Conservation (phyloP, 1,140 invertebrate species). For the Saccostrea glomerata region DNA sequence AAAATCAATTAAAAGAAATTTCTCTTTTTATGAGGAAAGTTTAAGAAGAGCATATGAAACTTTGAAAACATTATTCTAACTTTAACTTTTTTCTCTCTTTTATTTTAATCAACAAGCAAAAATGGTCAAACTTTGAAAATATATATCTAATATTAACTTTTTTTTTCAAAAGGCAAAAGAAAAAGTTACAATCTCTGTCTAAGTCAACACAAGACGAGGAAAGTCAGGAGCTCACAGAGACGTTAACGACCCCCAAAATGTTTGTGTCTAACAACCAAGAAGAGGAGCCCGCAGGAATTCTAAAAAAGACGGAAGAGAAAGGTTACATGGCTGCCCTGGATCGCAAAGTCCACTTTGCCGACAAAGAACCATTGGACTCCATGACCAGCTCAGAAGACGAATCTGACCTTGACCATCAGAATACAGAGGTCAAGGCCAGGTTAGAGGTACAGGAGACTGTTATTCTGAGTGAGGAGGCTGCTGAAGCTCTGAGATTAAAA, state of each 20-base stretch:
- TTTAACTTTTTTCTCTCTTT: no score
- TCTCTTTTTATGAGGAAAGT: neutral
- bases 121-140: no score
- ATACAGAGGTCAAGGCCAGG: neutral
- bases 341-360: constrained; percentile 52
- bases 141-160: neutral
- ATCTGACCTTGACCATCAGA: neutral
- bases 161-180: constrained; percentile 41
- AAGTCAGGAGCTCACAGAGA: neutral
- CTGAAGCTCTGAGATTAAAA: neutral
- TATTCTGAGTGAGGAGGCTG: constrained; percentile 11
- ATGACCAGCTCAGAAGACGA: constrained; percentile 34
- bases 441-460: constrained; percentile 40
- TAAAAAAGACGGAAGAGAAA: neutral
- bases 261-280: constrained; percentile 29
- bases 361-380: neutral
- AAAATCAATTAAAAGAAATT: neutral
- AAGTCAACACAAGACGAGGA: neutral
- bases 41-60: no score
- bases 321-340: neutral
- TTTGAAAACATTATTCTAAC: no score
- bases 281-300: constrained; percentile 43
- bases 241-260: constrained; percentile 41
- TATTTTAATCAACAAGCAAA: no score
- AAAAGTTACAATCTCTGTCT: constrained; percentile 21